phyloP scores from a whole-genome alignment of 2,888 invertebrate genomes.

The Polylopha cassiicola region DNA sequence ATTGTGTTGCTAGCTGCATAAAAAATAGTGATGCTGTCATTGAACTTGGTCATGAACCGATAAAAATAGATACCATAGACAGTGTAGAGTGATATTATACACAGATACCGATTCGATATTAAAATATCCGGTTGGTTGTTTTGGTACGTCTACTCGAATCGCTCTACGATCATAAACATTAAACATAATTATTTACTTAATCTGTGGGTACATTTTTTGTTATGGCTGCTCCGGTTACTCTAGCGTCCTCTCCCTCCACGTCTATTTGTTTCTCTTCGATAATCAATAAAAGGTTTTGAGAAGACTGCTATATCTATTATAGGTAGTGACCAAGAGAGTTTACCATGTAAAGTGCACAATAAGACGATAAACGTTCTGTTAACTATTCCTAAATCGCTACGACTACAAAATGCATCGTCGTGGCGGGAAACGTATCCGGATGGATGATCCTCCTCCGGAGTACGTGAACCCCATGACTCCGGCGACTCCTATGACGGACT shows the following conservation, averaged over 20 bases:
- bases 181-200: too few species aligned
- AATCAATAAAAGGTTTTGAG: constrained; percentile 13
- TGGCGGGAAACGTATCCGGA: constrained; percentile 93
- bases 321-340: background rate
- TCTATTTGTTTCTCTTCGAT: constrained; percentile 13
- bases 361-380: constrained; percentile 6
- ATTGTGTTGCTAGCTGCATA: constrained; percentile 12
- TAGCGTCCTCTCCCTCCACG: constrained; percentile 7
- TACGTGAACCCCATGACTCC: constrained; percentile 84
- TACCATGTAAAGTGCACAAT: constrained; percentile 13
- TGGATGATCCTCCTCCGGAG: constrained; percentile 94
- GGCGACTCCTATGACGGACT: constrained; percentile 74
- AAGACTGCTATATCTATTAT: background rate
- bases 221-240: constrained; percentile 6
- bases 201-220: constrained; percentile 4
- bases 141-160: too few species aligned
- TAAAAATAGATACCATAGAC: constrained; percentile 4
- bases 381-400: constrained; percentile 13
- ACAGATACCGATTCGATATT: too few species aligned
- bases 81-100: too few species aligned
- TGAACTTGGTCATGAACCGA: constrained; percentile 16
- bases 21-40: constrained; percentile 21
- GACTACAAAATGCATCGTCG: constrained; percentile 82
- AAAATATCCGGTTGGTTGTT: too few species aligned
- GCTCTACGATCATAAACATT: too few species aligned